phyloP scores from a whole-genome alignment of 2,888 invertebrate species.

The Hypsopygia costalis region DNA sequence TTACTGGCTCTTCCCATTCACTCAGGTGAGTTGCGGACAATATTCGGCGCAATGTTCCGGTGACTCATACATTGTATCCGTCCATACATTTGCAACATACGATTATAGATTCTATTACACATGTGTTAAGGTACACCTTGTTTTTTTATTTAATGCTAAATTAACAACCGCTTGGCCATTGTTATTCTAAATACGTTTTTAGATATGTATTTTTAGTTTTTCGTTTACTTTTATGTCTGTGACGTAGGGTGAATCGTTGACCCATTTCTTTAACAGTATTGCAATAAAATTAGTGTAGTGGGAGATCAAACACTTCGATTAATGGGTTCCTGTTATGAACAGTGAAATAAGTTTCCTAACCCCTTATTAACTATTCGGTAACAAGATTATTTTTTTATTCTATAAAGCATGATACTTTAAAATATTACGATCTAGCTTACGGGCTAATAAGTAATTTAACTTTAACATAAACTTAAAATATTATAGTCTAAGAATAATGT shows the following conservation, averaged over 20 bases:
- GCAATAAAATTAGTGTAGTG: slow-evolving; percentile 2
- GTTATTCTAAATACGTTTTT: slow-evolving; percentile 50
- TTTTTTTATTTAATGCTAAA: slow-evolving; percentile 4
- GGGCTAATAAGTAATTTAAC: too few relatives aligned
- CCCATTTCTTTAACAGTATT: slow-evolving; percentile 33
- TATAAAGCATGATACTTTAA: too few relatives aligned
- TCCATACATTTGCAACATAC: slow-evolving; percentile 13
- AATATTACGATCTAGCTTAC: too few relatives aligned
- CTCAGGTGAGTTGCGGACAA: slow-evolving; percentile 54
- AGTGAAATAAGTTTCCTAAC: too few relatives aligned
- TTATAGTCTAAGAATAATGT: too few relatives aligned
- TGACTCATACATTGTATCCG: slow-evolving; percentile 57
- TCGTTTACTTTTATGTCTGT: slow-evolving; percentile 38
- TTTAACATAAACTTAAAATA: too few relatives aligned
- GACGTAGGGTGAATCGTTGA: slow-evolving; percentile 41
- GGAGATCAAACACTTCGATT: slow-evolving; percentile 5
- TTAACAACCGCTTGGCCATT: slow-evolving; percentile 36
- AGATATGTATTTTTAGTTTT: slow-evolving; percentile 40
- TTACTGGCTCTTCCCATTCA: slow-evolving; percentile 32
- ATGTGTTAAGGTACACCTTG: background rate
- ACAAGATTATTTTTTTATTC: too few relatives aligned
- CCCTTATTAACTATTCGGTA: too few relatives aligned
- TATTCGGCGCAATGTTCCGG: slow-evolving; percentile 61
- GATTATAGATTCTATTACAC: background rate
- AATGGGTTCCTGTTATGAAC: too few relatives aligned